Conservation (phyloP, 2,113 vertebrate genomes). For the Glaucidium brasilianum region DNA sequence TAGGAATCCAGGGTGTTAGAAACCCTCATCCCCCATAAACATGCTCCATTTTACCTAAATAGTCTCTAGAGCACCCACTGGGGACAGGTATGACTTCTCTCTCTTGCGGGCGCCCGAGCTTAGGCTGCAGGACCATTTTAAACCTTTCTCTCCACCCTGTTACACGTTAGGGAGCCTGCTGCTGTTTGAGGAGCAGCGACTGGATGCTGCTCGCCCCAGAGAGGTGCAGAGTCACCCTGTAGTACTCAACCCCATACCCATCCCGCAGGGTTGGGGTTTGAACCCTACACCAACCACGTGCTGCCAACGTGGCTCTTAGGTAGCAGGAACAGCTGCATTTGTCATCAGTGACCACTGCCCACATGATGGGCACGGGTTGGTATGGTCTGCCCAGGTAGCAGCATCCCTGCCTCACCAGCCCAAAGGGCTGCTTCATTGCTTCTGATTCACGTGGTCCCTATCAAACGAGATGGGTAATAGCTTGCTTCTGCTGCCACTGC, state of each 20-base stretch:
- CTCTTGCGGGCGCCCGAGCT: not conserved
- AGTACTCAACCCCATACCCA: not conserved
- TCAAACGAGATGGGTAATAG: not conserved
- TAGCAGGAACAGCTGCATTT: not conserved
- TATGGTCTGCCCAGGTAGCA: not conserved
- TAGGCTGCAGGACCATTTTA: not conserved
- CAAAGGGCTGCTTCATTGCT: not conserved
- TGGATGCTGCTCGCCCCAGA: not conserved
- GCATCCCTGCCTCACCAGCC: not conserved
- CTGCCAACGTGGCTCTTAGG: rapidly evolving
- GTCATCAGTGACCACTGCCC: rapidly evolving
- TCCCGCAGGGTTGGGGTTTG: rapidly evolving
- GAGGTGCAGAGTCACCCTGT: not conserved
- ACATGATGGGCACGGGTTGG: rapidly evolving
- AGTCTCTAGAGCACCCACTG: rapidly evolving
- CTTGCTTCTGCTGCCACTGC: not conserved
- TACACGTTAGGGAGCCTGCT: rapidly evolving
- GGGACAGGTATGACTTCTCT: not conserved
- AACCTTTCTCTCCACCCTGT: rapidly evolving
- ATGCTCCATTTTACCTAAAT: rapidly evolving
- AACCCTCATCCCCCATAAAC: not conserved
- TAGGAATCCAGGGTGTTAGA: not conserved
- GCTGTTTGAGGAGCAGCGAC: not conserved
- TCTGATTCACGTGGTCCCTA: rapidly evolving
- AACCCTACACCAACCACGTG: not conserved